Percentiles rank a stretch among this genome's conserved stretches.
These are phyloP conservation scores for Zaprionus lachaisei DNA, from an alignment of 1,140 invertebrate genomes.

Conservation along the genomic window DNA sequence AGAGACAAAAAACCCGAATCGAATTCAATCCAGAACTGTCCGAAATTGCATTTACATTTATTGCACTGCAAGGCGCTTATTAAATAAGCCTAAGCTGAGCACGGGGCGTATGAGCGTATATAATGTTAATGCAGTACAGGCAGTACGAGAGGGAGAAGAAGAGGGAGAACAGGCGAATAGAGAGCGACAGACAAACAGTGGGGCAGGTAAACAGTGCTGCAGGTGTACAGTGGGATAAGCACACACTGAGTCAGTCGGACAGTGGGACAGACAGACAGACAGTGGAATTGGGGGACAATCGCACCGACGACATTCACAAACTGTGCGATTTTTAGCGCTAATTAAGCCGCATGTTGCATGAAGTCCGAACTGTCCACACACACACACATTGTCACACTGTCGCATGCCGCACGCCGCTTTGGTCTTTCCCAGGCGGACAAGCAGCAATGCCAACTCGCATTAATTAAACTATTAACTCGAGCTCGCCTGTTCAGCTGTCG, in stretches of 20 bases:
- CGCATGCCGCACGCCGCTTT: neutral
- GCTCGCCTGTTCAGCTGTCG: slow-evolving; percentile 36
- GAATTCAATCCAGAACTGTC: slow-evolving; percentile 35
- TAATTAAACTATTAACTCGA: slow-evolving; percentile 61
- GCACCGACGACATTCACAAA: slow-evolving; percentile 11
- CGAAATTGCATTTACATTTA: slow-evolving; percentile 43
- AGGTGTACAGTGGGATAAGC: neutral
- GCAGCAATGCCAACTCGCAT: slow-evolving; percentile 54
- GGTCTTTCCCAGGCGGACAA: slow-evolving; percentile 45
- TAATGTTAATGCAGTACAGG: slow-evolving; percentile 33
- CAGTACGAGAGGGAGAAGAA: neutral
- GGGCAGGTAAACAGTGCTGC: neutral
- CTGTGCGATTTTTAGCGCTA: slow-evolving; percentile 46
- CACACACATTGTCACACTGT: neutral
- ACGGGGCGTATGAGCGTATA: slow-evolving; percentile 54
- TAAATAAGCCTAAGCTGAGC: slow-evolving; percentile 36
- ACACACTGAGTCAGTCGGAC: neutral
- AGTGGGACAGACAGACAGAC: neutral
- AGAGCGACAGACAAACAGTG: neutral
- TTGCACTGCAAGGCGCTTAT: slow-evolving; percentile 49
- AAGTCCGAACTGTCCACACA: neutral
- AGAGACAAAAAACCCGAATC: slow-evolving; percentile 12
- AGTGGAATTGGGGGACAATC: neutral
- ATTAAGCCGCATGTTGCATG: slow-evolving; percentile 69
- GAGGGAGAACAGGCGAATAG: neutral